A percentile compares a stretch with the other conserved stretches of the same genome.
phyloP scores from a whole-genome alignment of 2,797 vertebrate genomes.

The Trichosurus vulpecula region DNA sequence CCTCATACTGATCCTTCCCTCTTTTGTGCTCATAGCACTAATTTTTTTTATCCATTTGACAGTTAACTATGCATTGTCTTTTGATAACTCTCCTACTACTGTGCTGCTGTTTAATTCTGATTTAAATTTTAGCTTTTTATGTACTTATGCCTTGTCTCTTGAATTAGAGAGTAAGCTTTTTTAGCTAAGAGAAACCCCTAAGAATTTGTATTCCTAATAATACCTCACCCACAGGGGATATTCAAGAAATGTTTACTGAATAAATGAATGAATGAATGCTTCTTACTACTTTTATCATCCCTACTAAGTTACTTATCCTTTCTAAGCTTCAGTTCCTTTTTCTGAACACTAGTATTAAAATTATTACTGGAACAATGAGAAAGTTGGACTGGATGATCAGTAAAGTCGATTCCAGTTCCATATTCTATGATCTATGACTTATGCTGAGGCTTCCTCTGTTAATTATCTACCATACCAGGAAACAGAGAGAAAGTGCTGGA shows the following conservation, averaged over 20 bases:
- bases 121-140: background rate
- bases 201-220: background rate
- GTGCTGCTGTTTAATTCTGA: background rate
- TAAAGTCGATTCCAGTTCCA: background rate
- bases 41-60: background rate
- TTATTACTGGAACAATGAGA: background rate
- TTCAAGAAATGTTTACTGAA: background rate
- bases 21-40: background rate
- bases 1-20: background rate
- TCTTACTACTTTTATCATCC: background rate
- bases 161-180: background rate
- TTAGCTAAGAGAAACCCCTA: background rate
- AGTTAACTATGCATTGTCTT: background rate
- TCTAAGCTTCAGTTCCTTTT: background rate
- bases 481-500: background rate
- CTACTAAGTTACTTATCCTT: background rate
- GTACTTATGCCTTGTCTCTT: background rate
- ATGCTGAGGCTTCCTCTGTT: background rate
- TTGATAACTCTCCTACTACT: background rate
- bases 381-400: background rate
- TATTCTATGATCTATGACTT: background rate
- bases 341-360: background rate
- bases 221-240: background rate
- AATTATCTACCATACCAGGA: background rate
- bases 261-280: conserved; percentile 21